Conservation (phyloP, 2,797 vertebrate species). For the Acanthornis magna region DNA sequence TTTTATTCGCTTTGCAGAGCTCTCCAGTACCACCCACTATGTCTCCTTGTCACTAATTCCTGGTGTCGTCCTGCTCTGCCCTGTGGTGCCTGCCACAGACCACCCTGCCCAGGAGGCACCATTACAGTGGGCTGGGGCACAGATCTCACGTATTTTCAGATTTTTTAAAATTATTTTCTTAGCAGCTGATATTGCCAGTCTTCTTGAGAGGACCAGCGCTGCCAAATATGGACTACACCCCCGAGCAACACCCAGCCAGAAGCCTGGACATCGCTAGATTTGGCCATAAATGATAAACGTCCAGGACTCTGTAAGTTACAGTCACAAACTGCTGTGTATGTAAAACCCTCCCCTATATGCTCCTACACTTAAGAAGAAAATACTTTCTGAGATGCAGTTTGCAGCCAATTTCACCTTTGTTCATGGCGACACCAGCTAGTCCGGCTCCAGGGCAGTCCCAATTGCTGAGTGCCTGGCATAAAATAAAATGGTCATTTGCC, state of each 20-base stretch:
- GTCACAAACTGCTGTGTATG: rapidly evolving
- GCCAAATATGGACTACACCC: not conserved
- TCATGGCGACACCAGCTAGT: not conserved
- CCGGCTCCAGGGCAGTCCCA: not conserved
- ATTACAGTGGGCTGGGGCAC: not conserved
- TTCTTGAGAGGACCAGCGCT: rapidly evolving
- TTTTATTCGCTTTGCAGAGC: not conserved
- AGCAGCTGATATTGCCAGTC: not conserved
- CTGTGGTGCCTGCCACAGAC: not conserved
- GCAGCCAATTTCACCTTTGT: not conserved
- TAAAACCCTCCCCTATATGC: not conserved
- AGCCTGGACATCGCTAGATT: not conserved
- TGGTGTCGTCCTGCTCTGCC: not conserved
- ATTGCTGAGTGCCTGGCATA: not conserved
- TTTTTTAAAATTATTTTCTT: not conserved
- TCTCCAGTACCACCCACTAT: not conserved
- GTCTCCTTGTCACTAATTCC: not conserved
- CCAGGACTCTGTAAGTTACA: not conserved
- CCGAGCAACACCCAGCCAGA: not conserved
- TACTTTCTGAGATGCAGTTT: not conserved
- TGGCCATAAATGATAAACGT: rapidly evolving
- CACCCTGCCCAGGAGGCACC: not conserved
- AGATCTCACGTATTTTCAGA: not conserved
- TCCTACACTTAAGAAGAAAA: not conserved
- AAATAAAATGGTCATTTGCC: not conserved